Base-by-base conservation (phyloP, 2,797 vertebrate genomes). In the Hirundo rustica region DNA sequence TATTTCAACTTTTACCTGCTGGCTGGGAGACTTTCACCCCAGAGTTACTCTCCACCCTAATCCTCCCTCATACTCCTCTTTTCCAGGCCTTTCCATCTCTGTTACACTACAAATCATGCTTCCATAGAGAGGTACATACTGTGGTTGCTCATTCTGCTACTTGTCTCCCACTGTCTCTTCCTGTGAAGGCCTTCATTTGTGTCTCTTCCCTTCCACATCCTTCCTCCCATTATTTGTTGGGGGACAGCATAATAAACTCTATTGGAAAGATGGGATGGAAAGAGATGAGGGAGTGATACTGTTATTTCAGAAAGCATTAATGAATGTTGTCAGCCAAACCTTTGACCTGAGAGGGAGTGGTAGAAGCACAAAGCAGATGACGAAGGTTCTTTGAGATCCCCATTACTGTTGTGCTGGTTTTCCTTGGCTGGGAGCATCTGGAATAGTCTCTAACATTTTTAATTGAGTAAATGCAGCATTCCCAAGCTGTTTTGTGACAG, bases 271-370 rank as follows among this genome's bases (percentile, higher is more conserved):
- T 42, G n/a, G 58, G 40, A 75, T 75, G 45, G 50, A 54, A 93
- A 55, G 60, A 66, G 36, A 25, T 26, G 57, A 91, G 83, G 70
- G 73, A 88, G 47, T 29, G 36, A 86, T 81, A 51, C 29, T 94
- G 77, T 95, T 93, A 78, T 94, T 95, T 96, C 74, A 79, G 93
- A 92, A 93, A 88, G 55, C 1, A 2, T 81, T 95, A 85, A 48
- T 79, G 74, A 79, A 86, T 64, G 36, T 86, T 92, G 70, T 93
- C 80, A 95, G 73, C 55, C 76, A 80, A 80, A 77, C 61, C 72
- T 95, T 91, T 96, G 91, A 88, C 88, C 80, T 81, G 42, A 68
- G 36, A 91, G 83, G 90, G 94, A 85, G 89, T 70, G 94, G 73
- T 94, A 60, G 83, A 76, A 82, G 51, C 55, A 60, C 42, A 90